phyloP scores from a whole-genome alignment of 2,888 invertebrate genomes.

The Trissolcus japonicus region DNA sequence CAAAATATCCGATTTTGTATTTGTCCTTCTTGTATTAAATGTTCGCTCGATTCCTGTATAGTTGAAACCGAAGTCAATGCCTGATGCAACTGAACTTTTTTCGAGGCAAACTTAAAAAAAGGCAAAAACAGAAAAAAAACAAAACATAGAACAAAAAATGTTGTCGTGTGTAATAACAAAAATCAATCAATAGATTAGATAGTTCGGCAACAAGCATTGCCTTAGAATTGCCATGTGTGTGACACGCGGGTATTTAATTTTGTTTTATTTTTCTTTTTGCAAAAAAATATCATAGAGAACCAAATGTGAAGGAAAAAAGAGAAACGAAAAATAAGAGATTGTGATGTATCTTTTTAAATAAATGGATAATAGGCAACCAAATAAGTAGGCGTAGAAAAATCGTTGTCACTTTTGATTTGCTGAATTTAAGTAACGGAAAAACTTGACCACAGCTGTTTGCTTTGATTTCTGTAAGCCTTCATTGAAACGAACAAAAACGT shows the following conservation, averaged over 20 bases:
- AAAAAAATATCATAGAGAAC: background rate
- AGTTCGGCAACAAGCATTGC: slow-evolving; percentile 32
- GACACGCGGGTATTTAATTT: slow-evolving; percentile 28
- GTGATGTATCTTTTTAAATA: slow-evolving; percentile 20
- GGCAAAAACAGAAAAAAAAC: background rate
- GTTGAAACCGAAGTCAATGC: slow-evolving; percentile 17
- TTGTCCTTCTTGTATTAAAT: slow-evolving; percentile 37
- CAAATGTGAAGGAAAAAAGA: background rate
- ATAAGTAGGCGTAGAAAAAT: slow-evolving; percentile 25
- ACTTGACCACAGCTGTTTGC: background rate
- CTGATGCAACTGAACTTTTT: slow-evolving; percentile 19
- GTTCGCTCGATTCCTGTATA: slow-evolving; percentile 29
- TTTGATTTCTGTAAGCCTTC: background rate
- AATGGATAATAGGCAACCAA: slow-evolving; percentile 18
- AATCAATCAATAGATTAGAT: slow-evolving; percentile 31
- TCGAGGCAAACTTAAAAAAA: slow-evolving; percentile 13
- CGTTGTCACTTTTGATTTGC: background rate
- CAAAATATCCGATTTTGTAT: slow-evolving; percentile 38
- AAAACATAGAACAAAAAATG: slow-evolving; percentile 10
- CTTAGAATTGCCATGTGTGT: slow-evolving; percentile 38
- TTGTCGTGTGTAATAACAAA: slow-evolving; percentile 26
- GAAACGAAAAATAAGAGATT: background rate
- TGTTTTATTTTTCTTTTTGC: background rate
- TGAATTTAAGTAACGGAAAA: background rate
- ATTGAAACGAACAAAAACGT: background rate